Evolutionary conservation across 1,140 invertebrate genomes (phyloP).

Genomic region (Prorops nasuta): DNA sequence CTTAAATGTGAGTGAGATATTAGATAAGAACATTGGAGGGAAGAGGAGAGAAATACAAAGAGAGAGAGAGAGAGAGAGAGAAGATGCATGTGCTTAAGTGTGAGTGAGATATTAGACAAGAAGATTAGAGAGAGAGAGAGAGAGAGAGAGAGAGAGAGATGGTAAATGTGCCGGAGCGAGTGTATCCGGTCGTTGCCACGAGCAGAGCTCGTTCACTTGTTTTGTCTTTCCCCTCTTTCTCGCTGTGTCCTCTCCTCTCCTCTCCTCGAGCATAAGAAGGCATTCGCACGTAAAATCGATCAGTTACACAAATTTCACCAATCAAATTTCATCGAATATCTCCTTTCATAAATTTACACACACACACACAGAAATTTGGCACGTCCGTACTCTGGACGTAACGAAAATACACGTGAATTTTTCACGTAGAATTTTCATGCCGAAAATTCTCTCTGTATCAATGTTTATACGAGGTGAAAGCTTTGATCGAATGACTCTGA

Average conservation of each 20-base stretch:
- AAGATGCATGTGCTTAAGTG: not conserved
- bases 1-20: too few species aligned
- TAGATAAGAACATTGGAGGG: too few species aligned
- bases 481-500: too few species aligned
- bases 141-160: constrained; percentile 13
- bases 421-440: too few species aligned
- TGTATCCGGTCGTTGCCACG: constrained; percentile 52
- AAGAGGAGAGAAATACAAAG: constrained; percentile 18
- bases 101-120: not conserved
- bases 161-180: constrained; percentile 32
- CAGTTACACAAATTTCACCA: too few species aligned
- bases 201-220: constrained; percentile 50
- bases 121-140: constrained; percentile 11
- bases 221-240: constrained; percentile 36
- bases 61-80: constrained; percentile 7
- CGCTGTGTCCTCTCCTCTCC: constrained; percentile 1
- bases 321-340: constrained; percentile 9
- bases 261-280: constrained; percentile 1
- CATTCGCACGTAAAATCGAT: constrained; percentile 7
- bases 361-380: too few species aligned
- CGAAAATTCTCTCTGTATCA: too few species aligned
- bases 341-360: too few species aligned
- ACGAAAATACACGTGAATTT: too few species aligned
- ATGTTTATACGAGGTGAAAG: too few species aligned
- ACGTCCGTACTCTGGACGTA: too few species aligned